Evolutionary conservation across 2,113 vertebrate genomes (phyloP).

Genomic region (Cryptomyrus ogoouensis): DNA sequence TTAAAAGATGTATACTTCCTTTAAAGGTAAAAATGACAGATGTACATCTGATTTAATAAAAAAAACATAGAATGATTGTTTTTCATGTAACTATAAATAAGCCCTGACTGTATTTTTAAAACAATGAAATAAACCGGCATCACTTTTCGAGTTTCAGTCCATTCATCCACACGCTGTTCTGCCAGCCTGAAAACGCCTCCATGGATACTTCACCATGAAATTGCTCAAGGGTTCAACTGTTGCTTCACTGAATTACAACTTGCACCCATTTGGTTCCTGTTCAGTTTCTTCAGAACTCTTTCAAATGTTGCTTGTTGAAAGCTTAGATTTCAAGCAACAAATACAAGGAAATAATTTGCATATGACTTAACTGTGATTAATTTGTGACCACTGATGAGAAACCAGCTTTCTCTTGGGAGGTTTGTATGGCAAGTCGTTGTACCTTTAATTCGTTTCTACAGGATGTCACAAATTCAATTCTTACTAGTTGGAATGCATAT

Average conservation of each 20-base stretch:
- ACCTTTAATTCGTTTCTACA: neutral
- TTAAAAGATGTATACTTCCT: neutral
- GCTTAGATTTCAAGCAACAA: neutral
- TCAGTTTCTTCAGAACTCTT: neutral
- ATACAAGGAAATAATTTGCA: neutral
- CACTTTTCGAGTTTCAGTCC: neutral
- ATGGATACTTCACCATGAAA: neutral
- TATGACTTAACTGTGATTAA: neutral
- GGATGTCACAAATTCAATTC: neutral
- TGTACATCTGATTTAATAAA: neutral
- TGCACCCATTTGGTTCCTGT: neutral
- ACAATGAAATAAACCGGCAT: neutral
- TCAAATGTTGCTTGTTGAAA: neutral
- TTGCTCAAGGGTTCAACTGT: neutral
- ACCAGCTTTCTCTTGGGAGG: neutral
- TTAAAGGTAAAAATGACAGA: conserved; percentile 5
- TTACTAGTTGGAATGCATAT: neutral
- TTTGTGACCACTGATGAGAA: neutral
- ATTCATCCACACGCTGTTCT: neutral
- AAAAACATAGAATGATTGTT: neutral
- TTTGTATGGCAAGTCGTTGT: neutral
- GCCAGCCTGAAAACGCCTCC: neutral
- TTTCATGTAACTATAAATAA: neutral
- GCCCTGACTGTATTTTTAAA: neutral
- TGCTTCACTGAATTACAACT: neutral